Evolutionary conservation across 2,888 invertebrate species (phyloP).

Genomic region (Eilema depressum): DNA sequence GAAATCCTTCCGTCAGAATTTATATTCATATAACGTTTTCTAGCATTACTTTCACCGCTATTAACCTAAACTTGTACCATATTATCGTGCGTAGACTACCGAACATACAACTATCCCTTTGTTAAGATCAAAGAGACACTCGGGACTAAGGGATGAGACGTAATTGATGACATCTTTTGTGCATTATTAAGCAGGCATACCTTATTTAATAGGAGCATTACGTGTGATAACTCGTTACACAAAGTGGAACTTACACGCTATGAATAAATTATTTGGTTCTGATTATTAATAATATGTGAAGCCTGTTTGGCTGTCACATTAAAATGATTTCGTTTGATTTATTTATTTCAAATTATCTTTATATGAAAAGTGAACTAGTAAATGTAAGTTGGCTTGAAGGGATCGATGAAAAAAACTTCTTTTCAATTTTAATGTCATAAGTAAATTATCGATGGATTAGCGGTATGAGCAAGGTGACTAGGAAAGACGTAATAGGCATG

Average conservation of each 20-base stretch:
- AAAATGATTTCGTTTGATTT: neutral
- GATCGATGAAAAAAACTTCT: too few relatives aligned
- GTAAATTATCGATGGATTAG: neutral
- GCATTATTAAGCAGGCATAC: conserved; percentile 63
- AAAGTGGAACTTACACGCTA: conserved; percentile 24
- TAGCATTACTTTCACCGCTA: conserved; percentile 15
- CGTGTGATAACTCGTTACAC: conserved; percentile 48
- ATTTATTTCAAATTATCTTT: too few relatives aligned
- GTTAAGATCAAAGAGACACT: conserved; percentile 71
- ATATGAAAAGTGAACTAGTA: too few relatives aligned
- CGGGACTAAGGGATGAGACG: conserved; percentile 56
- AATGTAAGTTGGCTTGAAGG: too few relatives aligned
- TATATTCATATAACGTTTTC: neutral
- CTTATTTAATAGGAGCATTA: conserved; percentile 51
- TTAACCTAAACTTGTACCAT: conserved; percentile 33
- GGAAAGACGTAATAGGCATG: too few relatives aligned
- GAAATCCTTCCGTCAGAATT: too few relatives aligned
- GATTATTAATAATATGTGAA: conserved; percentile 21
- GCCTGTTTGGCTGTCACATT: neutral
- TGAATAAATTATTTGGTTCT: conserved; percentile 24
- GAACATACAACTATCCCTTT: conserved; percentile 65
- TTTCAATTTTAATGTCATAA: too few relatives aligned
- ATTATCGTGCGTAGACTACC: conserved; percentile 37
- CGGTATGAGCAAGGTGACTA: too few relatives aligned
- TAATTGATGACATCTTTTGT: conserved; percentile 67